Evolutionary conservation across 2,797 vertebrate species (phyloP), one percentile per base, ranked within the genome.

Genomic region (Aldrovandia affinis): DNA sequence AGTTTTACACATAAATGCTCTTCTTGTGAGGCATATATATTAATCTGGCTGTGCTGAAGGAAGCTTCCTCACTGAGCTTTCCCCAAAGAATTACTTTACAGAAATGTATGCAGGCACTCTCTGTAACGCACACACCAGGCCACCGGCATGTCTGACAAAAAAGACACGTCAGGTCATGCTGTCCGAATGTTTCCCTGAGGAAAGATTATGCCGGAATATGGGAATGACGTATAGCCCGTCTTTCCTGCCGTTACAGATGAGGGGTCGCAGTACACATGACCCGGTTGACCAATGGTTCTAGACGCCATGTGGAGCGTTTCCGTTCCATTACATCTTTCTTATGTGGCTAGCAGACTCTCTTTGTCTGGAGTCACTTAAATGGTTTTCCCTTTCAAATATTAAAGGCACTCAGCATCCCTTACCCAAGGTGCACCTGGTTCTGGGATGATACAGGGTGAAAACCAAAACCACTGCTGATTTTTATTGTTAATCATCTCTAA

Each of bases 151-250:
- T 70, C 25, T 5, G 42, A 47, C 20, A 18, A 47, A n/a, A 77
- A n/a, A 77, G 39, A 77, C 42, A n/a, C 39, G n/a, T 77, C 73
- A n/a, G 73, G 73, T n/a, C 73, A 77, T 77, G n/a, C n/a, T n/a
- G n/a, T n/a, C n/a, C 42, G 7, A 73, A 73, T 73, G 73, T 77
- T 22, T n/a, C 73, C 42, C 73, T 77, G 78, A 6, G 54, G 78
- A 57, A 18, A 55, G n/a, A 80, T 28, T 78, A 52, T 25, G n/a
- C 44, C 1, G 28, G n/a, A 52, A 79, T 39, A 36, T 6, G 0
- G 30, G 18, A 54, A 57, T 57, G 50, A 80, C 54, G 30, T 55
- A 80, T 22, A 3, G 52, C 30, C 30, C 18, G 10, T 55, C 78
- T 33, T 36, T 57, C 78, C 22, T 20, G 78, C 25, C 30, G 78